Conservation (phyloP, 2,888 invertebrate genomes). For the Elegia similella region DNA sequence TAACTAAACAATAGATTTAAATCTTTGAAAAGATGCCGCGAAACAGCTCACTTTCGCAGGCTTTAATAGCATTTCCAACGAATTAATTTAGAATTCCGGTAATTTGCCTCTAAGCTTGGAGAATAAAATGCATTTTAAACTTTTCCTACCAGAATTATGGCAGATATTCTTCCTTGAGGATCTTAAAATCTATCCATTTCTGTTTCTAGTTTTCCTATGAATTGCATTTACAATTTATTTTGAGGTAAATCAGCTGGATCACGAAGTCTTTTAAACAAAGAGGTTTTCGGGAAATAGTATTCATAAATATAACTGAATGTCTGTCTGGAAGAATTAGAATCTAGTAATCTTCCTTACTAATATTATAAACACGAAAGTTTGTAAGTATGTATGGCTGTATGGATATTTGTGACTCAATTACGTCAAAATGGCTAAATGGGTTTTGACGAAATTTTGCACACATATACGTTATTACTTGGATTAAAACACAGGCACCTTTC, state of each 20-base stretch:
- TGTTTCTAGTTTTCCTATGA: neutral
- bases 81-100: neutral
- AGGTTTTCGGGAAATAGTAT: neutral
- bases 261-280: neutral
- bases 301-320: neutral
- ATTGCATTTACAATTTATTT: constrained; percentile 1
- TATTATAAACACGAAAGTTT: too few relatives aligned
- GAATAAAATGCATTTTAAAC: too few relatives aligned
- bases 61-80: neutral
- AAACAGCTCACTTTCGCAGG: neutral
- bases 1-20: neutral
- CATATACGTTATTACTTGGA: too few relatives aligned
- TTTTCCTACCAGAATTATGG: too few relatives aligned
- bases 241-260: neutral
- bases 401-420: too few relatives aligned
- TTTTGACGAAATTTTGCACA: too few relatives aligned
- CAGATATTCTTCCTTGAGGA: too few relatives aligned
- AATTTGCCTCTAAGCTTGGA: neutral
- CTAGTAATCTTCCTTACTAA: too few relatives aligned
- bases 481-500: too few relatives aligned
- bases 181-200: neutral
- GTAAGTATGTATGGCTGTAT: too few relatives aligned
- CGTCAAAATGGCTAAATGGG: too few relatives aligned
- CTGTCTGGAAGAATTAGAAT: too few relatives aligned
- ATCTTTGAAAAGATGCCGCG: neutral